A percentile compares a stretch with the other conserved stretches of the same genome.
These are phyloP conservation scores for Clepsis dumicolana DNA, from an alignment of 2,888 invertebrate genomes.

Conservation along the genomic window DNA sequence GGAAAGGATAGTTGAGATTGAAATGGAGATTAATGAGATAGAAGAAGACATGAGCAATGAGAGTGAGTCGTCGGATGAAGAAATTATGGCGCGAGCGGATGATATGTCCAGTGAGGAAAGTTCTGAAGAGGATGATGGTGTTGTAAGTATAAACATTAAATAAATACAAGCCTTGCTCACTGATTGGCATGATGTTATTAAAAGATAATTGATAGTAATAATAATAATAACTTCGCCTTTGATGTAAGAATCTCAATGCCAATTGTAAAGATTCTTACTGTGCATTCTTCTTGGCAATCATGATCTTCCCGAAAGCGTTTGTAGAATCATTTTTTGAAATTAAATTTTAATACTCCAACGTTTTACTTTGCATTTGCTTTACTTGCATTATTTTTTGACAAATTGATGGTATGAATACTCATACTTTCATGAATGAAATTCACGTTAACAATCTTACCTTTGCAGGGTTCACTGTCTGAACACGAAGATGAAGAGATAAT, in stretches of 20 bases:
- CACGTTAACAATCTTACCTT: conserved; percentile 43
- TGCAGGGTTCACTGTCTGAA: conserved; percentile 52
- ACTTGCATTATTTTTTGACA: no score
- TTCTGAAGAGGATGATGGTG: conserved; percentile 47
- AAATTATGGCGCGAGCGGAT: conserved; percentile 44
- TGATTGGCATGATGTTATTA: not conserved
- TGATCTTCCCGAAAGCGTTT: no score
- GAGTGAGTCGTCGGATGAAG: conserved; percentile 48
- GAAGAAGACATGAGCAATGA: conserved; percentile 73
- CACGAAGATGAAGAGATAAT: conserved; percentile 64
- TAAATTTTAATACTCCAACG: no score
- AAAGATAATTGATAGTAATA: no score
- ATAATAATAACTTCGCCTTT: no score
- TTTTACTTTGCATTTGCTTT: not conserved
- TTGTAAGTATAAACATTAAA: conserved; percentile 12
- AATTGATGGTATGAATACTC: no score
- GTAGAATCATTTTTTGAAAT: no score
- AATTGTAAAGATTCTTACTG: no score
- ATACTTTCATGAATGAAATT: not conserved
- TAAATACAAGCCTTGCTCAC: no score
- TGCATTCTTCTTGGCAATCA: no score
- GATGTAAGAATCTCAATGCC: no score
- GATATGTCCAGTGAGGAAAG: conserved; percentile 48
- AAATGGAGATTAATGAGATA: conserved; percentile 77
- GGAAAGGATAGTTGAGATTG: conserved; percentile 75